Percentiles rank a stretch among this genome's conserved stretches.
phyloP scores from a whole-genome alignment of 2,113 vertebrate genomes.

The Lates calcarifer region DNA sequence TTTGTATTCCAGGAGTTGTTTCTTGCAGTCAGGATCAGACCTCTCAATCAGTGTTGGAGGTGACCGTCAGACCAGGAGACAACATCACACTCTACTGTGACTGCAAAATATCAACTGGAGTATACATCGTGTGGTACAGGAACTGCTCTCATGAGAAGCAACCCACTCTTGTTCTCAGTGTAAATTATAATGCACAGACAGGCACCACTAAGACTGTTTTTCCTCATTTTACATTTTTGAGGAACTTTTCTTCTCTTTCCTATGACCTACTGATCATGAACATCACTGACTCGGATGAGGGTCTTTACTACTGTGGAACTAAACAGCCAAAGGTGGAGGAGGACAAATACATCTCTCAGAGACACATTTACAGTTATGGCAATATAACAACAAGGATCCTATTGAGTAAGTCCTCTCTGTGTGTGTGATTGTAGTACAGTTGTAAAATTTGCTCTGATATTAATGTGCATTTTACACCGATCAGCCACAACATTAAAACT shows the following conservation, averaged over 20 bases:
- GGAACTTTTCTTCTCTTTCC: background rate
- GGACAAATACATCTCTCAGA: no score
- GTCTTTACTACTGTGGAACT: conserved; percentile 68
- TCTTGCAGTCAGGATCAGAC: background rate
- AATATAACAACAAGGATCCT: no score
- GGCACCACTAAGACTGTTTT: no score
- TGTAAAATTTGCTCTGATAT: no score
- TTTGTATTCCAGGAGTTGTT: conserved; percentile 43
- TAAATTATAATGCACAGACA: no score
- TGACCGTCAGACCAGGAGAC: conserved; percentile 48
- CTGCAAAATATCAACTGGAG: background rate
- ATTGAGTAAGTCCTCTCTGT: no score
- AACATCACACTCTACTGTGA: conserved; percentile 60
- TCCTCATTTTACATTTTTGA: background rate
- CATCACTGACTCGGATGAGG: conserved; percentile 46
- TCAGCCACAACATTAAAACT: no score
- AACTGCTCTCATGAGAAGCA: conserved; percentile 68
- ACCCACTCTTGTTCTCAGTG: conserved; percentile 42
- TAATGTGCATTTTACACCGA: no score
- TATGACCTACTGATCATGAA: conserved; percentile 58
- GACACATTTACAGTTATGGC: no score
- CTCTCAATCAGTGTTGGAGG: conserved; percentile 7
- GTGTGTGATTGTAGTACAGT: no score
- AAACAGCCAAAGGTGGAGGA: rapidly evolving
- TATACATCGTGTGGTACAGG: conserved; percentile 54